Percentiles rank a stretch among this genome's conserved stretches.
These are phyloP conservation scores for Gasterosteus aculeatus DNA, from an alignment of 2,113 vertebrate species.

Conservation along the genomic window DNA sequence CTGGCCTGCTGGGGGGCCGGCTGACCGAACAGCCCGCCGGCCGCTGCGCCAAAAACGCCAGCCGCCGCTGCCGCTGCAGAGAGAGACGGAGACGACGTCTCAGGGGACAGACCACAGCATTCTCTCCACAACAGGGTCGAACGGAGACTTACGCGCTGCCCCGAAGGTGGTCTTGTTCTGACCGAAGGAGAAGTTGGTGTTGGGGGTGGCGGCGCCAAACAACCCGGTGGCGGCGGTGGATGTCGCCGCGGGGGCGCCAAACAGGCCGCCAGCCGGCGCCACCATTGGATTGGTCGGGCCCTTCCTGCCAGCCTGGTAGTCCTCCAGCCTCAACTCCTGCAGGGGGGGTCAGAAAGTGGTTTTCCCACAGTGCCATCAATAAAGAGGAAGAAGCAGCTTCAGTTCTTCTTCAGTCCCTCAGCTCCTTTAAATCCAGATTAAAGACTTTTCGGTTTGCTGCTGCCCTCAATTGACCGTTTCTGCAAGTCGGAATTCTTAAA, in stretches of 20 bases:
- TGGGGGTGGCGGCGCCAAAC: constrained; percentile 88
- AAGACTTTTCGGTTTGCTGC: too few relatives aligned
- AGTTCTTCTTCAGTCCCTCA: too few relatives aligned
- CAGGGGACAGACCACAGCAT: too few relatives aligned
- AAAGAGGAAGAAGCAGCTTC: too few relatives aligned
- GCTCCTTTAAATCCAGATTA: too few relatives aligned
- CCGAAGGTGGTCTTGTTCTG: constrained; percentile 91
- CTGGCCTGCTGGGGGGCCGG: constrained; percentile 69
- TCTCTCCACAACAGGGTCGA: not conserved
- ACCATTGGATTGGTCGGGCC: constrained; percentile 91
- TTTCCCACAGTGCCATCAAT: too few relatives aligned
- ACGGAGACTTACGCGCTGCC: constrained; percentile 43
- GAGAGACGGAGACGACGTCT: not conserved
- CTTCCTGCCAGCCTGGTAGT: constrained; percentile 94
- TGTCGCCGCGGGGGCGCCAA: constrained; percentile 85
- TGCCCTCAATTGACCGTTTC: too few relatives aligned
- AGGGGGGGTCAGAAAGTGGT: not conserved
- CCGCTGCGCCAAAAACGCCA: constrained; percentile 85
- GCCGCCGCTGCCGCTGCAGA: constrained; percentile 77
- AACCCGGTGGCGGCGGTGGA: constrained; percentile 88
- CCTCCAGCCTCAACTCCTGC: constrained; percentile 86
- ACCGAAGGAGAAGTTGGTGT: constrained; percentile 89
- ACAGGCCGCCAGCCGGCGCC: constrained; percentile 80
- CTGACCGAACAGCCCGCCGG: constrained; percentile 88
- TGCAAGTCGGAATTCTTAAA: too few relatives aligned